Percentiles rank a stretch among this genome's conserved stretches.
These are phyloP conservation scores for Sebastes oblongus DNA, from an alignment of 2,797 vertebrate genomes.

Conservation along the genomic window DNA sequence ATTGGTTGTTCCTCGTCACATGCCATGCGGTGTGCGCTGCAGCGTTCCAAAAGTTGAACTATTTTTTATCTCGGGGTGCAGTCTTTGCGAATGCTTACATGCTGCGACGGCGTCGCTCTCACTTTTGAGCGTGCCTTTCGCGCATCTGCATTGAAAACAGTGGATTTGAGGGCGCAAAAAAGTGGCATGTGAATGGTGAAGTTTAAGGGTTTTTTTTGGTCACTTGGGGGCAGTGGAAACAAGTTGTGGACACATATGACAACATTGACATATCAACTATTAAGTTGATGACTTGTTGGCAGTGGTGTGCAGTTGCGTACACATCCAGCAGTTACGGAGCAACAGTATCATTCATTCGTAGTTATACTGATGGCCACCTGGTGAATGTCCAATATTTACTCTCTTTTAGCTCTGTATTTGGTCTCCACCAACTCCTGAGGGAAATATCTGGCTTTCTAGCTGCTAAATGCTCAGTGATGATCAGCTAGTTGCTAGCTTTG, in stretches of 20 bases:
- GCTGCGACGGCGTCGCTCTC: too few relatives aligned
- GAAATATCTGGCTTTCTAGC: neutral
- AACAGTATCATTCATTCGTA: neutral
- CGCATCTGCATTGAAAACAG: too few relatives aligned
- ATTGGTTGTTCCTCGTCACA: too few relatives aligned
- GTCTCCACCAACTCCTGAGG: neutral
- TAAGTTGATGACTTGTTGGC: neutral
- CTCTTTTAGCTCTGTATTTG: neutral
- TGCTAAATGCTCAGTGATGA: neutral
- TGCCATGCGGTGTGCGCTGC: too few relatives aligned
- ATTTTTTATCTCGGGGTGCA: too few relatives aligned
- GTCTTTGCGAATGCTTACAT: fast-evolving
- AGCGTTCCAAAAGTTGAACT: too few relatives aligned
- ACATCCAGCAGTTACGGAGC: neutral
- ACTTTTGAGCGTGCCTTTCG: fast-evolving
- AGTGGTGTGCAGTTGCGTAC: neutral
- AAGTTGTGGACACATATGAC: neutral
- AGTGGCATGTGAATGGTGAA: too few relatives aligned
- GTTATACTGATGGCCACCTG: neutral
- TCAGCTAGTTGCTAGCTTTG: neutral
- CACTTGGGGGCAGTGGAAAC: neutral
- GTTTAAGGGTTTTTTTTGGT: neutral
- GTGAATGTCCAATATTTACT: neutral
- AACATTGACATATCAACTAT: neutral
- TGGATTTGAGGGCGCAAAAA: too few relatives aligned